Conservation (phyloP, 2,113 vertebrate genomes). For the Bucco capensis region DNA sequence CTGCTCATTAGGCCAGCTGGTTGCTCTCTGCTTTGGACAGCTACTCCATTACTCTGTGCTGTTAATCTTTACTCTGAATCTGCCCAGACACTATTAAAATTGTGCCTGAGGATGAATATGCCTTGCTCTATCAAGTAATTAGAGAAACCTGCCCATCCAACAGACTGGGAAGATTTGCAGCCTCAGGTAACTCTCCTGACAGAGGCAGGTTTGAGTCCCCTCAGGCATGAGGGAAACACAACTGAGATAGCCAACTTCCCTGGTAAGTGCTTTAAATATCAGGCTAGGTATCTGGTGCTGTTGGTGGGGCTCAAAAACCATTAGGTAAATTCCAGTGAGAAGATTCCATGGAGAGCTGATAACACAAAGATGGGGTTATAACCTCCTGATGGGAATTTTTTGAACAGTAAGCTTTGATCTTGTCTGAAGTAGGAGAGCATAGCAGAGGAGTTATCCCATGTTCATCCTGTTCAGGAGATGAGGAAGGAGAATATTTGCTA, state of each 20-base stretch:
- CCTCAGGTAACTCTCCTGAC: neutral
- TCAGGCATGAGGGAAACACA: neutral
- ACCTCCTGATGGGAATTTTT: neutral
- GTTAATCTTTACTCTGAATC: neutral
- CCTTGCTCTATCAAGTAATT: neutral
- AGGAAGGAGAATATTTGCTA: neutral
- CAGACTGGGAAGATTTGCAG: neutral
- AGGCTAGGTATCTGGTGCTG: neutral
- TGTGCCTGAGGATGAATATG: neutral
- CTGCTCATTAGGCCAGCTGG: neutral
- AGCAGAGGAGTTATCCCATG: neutral
- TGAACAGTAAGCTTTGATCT: neutral
- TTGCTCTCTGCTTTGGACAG: neutral
- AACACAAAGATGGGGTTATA: neutral
- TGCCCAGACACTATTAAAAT: neutral
- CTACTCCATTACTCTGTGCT: neutral
- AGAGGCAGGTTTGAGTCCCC: neutral
- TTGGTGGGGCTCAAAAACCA: neutral
- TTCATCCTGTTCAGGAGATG: neutral
- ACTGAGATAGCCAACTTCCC: neutral
- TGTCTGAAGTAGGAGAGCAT: neutral
- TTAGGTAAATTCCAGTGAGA: neutral
- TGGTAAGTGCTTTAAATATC: neutral
- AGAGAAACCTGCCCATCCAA: neutral
- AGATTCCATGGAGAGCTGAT: neutral